Percentiles rank a stretch among this genome's conserved stretches.
phyloP scores from a whole-genome alignment of 2,797 vertebrate species.

The Simalia tracyae region DNA sequence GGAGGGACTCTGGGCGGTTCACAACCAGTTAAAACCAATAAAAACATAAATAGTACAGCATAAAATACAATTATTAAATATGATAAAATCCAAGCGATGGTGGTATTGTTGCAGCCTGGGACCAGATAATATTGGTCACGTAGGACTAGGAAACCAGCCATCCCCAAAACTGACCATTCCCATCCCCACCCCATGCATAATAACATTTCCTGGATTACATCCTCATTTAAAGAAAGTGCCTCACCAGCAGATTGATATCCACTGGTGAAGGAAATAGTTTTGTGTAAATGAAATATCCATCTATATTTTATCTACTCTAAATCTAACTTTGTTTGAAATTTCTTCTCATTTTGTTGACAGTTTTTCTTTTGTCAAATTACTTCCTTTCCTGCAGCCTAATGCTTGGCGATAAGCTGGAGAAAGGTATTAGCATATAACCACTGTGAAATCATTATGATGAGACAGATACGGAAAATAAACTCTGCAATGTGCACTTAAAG shows the following conservation, averaged over 20 bases:
- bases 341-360: background rate
- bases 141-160: too few relatives aligned
- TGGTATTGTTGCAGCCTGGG: too few relatives aligned
- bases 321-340: background rate
- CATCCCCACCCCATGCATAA: too few relatives aligned
- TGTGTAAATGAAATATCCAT: background rate
- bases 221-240: background rate
- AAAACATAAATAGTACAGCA: too few relatives aligned
- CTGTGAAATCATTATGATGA: slow-evolving; percentile 33
- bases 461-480: slow-evolving; percentile 23
- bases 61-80: too few relatives aligned
- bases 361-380: background rate
- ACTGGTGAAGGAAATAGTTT: background rate
- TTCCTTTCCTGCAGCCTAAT: slow-evolving; percentile 29
- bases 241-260: background rate
- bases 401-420: slow-evolving; percentile 70
- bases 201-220: background rate
- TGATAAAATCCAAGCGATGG: too few relatives aligned
- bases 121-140: too few relatives aligned
- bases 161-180: too few relatives aligned
- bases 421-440: slow-evolving; percentile 67
- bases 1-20: too few relatives aligned
- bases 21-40: too few relatives aligned
- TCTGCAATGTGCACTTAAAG: slow-evolving; percentile 17
- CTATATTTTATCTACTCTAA: background rate